Evolutionary conservation across 2,888 invertebrate genomes (phyloP), one percentile per base, ranked within the genome.

Genomic region (Drosophila siamana): DNA sequence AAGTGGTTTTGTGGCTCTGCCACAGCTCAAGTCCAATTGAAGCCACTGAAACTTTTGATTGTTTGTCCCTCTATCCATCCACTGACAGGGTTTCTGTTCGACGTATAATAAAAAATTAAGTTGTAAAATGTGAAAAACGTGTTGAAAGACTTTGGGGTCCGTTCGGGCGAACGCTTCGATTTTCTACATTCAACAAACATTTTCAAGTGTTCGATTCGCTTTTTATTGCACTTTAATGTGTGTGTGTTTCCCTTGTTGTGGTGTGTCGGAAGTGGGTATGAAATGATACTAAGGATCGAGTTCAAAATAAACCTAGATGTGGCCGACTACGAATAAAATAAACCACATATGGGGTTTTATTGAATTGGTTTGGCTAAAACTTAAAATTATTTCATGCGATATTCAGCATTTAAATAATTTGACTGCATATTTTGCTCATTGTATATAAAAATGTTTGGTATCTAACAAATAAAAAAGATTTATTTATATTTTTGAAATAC

Each of bases 121-220:
- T 86, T 85, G 88, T 88, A 78, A 85, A 86, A 70, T 71, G 76
- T 63, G 63, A 19, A 71, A 84, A 86, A 78, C 82, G 81, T 88
- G 88, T 78, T 78, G 86, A 83, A 78, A 74, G 80, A 62, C 56
- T 66, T 75, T 60, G 28, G 44, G 68, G 67, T 60, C 63, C 57
- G 43, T 60, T 63, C 57, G 43, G 71, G 30, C 72, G 75, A 83
- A 78, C 52, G 66, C 41, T 40, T 28, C 50, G 63, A 40, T 69
- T 65, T 64, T 15, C 36, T 38, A 7, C 24, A 36, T 15, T 16
- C 40, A 36, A 44, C 38, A 60, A 36, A 40, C 28, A 63, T 51
- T 60, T 59, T 47, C 44, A 26, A 57, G 50, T 52, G 60, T 19
- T 19, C 19, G 19, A 59, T 81, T 81, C 36, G 43, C 63, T 51